phyloP scores from a whole-genome alignment of 92 coral and sea anemone species.

The Desmophyllum pertusum region DNA sequence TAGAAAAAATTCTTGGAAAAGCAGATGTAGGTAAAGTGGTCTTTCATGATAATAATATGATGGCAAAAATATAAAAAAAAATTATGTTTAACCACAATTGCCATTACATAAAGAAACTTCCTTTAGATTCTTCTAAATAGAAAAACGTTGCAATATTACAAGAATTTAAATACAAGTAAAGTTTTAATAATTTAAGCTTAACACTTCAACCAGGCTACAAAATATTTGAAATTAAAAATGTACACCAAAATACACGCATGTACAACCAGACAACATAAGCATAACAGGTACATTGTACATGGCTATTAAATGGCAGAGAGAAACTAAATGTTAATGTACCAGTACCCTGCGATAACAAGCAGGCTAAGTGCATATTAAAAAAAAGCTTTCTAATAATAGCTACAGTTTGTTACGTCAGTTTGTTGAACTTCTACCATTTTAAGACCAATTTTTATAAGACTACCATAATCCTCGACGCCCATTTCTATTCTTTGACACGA shows the following conservation, averaged over 20 bases:
- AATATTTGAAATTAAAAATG: neutral
- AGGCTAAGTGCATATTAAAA: neutral
- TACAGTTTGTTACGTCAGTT: neutral
- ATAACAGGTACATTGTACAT: neutral
- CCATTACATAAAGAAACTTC: neutral
- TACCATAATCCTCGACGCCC: neutral
- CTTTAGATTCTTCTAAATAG: neutral
- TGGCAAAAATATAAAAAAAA: neutral
- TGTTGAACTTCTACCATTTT: neutral
- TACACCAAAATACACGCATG: neutral
- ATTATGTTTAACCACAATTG: neutral
- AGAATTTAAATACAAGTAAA: neutral
- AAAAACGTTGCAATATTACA: neutral
- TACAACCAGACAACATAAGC: neutral
- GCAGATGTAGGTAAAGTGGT: too few species aligned
- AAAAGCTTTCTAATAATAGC: neutral
- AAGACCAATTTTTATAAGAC: neutral
- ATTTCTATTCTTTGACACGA: neutral
- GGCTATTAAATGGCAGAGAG: neutral
- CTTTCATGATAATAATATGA: too few species aligned
- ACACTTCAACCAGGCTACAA: constrained; percentile 4
- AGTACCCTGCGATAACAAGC: neutral
- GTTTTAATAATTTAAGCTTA: neutral
- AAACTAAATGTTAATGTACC: neutral
- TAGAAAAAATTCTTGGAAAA: too few species aligned